Evolutionary conservation across 1,140 invertebrate genomes (phyloP), one percentile per base, ranked within the genome.

Genomic region (Euschistus heros): DNA sequence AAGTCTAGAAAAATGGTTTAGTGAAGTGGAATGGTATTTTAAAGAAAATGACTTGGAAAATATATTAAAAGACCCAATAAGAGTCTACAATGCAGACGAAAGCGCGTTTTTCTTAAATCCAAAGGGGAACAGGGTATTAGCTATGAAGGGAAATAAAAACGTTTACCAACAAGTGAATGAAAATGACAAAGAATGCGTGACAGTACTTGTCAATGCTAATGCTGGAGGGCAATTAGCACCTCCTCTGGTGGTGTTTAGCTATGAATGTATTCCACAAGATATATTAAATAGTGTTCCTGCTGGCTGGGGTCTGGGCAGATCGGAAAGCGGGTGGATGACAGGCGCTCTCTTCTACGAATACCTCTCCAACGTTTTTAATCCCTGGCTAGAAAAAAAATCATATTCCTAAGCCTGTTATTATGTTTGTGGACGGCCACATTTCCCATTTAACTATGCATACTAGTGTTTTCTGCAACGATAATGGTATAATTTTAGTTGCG

Each of bases 361-460:
- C 50, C 62, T 70, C 5, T 33, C 67, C 3, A 69, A 71, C 59
- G 54, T 67, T 2, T 67, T 71, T 65, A 17, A 64, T 66, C 67
- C 65, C 20, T 70, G 55, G 54, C 63, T 70, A 46, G n/a, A 55
- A 18, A n/a, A 47, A 67, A 55, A 70, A 64, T 6, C 64, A 67
- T 46, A 63, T 71, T 54, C 8, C n/a, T 57, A 18, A 50, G 15
- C 75, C 75, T 22, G 69, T 77, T 18, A 67, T 74, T 20, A 69
- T 78, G 18, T 78, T 76, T 72, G 46, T 78, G 8, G 76, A 78
- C 72, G 75, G 75, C 5, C 76, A 78, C 64, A 66, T 44, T 18
- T 74, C 73, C 50, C 75, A 78, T 66, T 26, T 74, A 50, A 74
- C 72, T 24, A 63, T 75, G 8, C 37, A 72, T n/a, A 10, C 76